Evolutionary conservation across 30 jellyfish, hydroid and myxozoan genomes (phyloP), one percentile per base, ranked within the genome.

Genomic region (Cassiopea andromeda): DNA sequence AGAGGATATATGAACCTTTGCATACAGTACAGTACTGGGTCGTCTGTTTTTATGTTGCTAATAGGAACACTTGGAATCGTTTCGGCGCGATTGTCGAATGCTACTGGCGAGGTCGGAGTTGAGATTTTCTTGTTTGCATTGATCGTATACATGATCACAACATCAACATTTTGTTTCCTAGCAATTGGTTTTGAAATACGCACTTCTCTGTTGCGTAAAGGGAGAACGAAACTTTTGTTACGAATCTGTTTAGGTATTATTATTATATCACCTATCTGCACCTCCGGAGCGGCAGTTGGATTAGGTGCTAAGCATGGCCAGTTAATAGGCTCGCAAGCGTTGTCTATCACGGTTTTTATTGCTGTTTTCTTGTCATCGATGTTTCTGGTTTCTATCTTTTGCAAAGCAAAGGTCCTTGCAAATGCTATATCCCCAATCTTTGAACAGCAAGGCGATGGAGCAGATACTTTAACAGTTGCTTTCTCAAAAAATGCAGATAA

Each of bases 1-100:
- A 81, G 48, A 69, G 71, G 48, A 7, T 70, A 48, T n/a, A 45
- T 48, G 27, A 81, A 69, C 27, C 67, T 73, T 47, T 46, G 64
- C 46, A 38, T 81, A 69, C 90, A 81, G 60, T 81, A 54, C 50
- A 64, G 69, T 5, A 81, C 90, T 8, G 83, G 44, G 17, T 13
- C 80, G 18, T 16, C 68, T 9, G 12, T 81, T 19, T 69, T 81
- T 2, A 70, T 67, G 46, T 60, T 49, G 43, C 46, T 81, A 12
- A 54, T 81, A 2, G 74, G 82, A 17, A 49, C 90, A 38, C 80
- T 81, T 45, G 90, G 90, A 12, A 69, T 81, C 48, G 10, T 81
- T 2, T 81, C 90, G 1, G 90, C 90, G 17, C 68, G 82, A 69
- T 46, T 81, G 16, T 81, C 90, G 10, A 81, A 60, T 6, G 80